These are phyloP conservation scores for Drosophila parabipectinata DNA, from an alignment of 1,140 invertebrate genomes.

Conservation along the genomic window DNA sequence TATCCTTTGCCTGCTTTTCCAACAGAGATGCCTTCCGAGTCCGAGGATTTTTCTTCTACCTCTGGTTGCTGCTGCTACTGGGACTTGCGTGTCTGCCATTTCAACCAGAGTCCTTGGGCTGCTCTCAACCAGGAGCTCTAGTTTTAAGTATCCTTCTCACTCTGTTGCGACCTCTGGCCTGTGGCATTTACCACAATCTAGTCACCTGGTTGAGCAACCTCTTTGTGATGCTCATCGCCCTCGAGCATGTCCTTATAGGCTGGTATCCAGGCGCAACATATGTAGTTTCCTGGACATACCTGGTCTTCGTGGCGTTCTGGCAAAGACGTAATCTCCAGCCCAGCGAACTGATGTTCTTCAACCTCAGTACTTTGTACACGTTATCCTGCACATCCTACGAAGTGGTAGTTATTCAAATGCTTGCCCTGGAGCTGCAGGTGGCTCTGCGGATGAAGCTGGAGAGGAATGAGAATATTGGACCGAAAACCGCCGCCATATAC, in stretches of 20 bases:
- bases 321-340: constrained; percentile 1
- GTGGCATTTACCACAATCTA: background rate
- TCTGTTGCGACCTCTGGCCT: constrained; percentile 19
- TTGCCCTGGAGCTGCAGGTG: constrained; percentile 46
- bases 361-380: constrained; percentile 46
- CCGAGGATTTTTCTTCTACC: background rate
- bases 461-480: background rate
- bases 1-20: constrained; percentile 30
- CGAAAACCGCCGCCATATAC: constrained; percentile 15
- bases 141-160: constrained; percentile 37
- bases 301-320: constrained; percentile 17
- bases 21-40: constrained; percentile 19
- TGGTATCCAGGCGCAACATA: constrained; percentile 8
- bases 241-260: constrained; percentile 9
- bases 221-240: constrained; percentile 5
- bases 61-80: constrained; percentile 43
- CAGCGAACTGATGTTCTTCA: constrained; percentile 25
- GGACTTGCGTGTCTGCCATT: constrained; percentile 14
- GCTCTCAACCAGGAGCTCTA: constrained; percentile 22
- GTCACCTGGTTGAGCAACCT: constrained; percentile 32
- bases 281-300: constrained; percentile 25
- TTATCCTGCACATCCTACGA: constrained; percentile 53
- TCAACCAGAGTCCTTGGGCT: constrained; percentile 39
- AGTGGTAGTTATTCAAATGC: constrained; percentile 45
- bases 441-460: constrained; percentile 25